Base-by-base conservation (phyloP, 2,888 invertebrate species). In the Eurytoma californica region DNA sequence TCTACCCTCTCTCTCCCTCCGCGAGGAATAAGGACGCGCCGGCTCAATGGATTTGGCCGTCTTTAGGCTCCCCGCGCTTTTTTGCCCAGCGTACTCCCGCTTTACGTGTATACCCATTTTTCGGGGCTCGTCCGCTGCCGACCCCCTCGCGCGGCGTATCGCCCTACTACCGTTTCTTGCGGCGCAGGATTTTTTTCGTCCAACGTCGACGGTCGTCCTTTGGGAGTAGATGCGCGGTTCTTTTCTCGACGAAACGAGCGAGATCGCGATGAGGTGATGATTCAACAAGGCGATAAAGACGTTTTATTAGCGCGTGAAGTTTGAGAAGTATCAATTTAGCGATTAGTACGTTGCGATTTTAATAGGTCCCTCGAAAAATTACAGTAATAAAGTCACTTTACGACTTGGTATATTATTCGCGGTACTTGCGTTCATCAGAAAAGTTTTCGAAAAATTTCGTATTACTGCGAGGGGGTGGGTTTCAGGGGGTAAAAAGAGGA, bases 41-140 rank as follows among this genome's bases (percentile, higher is more conserved):
- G 16, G 30, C 58, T 53, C 20, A 77, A 77, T 80, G 77, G 77
- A 77, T 80, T 72, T 77, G 77, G 49, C 51, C 53, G 65, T 61
- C 18, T 72, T 39, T 63, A 18, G 63, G 13, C n/a, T 39, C 7
- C 39, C 39, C 39, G 47, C n/a, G 18, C 18, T 63, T 63, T 63
- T 63, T 63, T 13, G 14, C 18, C 53, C 16, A 7, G 30, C 47
- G 20, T 47, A 47, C 63, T 30, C 63, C n/a, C 18, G 39, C 39
- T 39, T 24, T 39, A 39, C 39, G 39, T 9, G 28, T 18, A 18
- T 9, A 7, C 18, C 9, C 2, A 3, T 18, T 65, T 18, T 65
- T n/a, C 18, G 18, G n/a, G 16, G n/a, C 16, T 63, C 39, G 5
- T 47, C 9, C 7, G 18, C 7, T 20, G 9, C 4, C 9, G 28